Base-by-base conservation (phyloP, 1,140 invertebrate species). In the Drepana arcuata region DNA sequence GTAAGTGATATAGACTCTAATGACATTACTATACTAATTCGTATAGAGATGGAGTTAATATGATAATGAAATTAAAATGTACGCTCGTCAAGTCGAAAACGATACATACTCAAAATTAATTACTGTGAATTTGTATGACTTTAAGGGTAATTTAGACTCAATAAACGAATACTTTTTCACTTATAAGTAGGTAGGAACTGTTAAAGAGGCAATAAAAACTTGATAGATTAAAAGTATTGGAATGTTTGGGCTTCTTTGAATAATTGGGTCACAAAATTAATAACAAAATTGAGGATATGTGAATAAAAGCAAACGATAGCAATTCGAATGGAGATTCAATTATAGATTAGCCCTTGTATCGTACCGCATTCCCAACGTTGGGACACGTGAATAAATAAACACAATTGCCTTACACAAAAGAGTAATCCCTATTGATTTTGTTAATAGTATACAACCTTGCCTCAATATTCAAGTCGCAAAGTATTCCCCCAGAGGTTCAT, bases 321-420 rank as follows among this genome's bases (percentile, higher is more conserved):
- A 65, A 55, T 69, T 66, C 58, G 64, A 70, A 71, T 55, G 51
- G 51, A 78, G 78, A 82, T 82, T 82, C 71, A 71, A 82, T 82
- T 82, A 82, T 73, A 82, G 78, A 82, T 82, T 78, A 82, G 70
- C 65, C 58, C 47, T 69, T 68, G 61, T 66, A 66, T 41, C 60
- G 59, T 34, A 72, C 74, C 71, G 46, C 65, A 74, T 65, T 53
- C 59, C 66, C 57, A 70, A 60, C 62, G 57, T 61, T 57, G 60
- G 63, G 45, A 74, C 65, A 82, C 73, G 71, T 69, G 75, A 80
- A 78, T 80, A 80, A 75, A 74, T 82, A 82, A 82, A 82, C 68
- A 82, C 71, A 73, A 82, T 82, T 74, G 79, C 62, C 58, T 67
- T 48, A 48, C 50, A 82, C 69, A 78, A 80, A 66, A 61, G 64